These are phyloP conservation scores for Drosophila dives DNA, from an alignment of 2,888 invertebrate genomes.

Conservation along the genomic window DNA sequence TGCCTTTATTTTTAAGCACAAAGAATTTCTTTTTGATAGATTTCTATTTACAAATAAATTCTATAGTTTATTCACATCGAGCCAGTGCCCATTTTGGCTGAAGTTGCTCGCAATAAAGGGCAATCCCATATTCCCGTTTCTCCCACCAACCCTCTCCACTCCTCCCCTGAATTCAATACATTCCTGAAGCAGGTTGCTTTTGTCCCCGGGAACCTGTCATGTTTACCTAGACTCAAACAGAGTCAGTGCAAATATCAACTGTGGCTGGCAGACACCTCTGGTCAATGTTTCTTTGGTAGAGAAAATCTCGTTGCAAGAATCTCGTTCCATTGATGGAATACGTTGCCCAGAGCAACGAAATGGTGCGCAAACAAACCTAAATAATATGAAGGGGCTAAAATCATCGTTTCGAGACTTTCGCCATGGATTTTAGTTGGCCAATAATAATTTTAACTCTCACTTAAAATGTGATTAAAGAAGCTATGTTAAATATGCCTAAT, in stretches of 20 bases:
- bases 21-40: background rate
- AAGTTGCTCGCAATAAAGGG: slow-evolving; percentile 16
- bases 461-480: slow-evolving; percentile 64
- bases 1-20: slow-evolving; percentile 21
- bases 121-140: background rate
- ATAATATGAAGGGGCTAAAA: background rate
- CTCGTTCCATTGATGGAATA: slow-evolving; percentile 2
- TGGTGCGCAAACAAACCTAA: slow-evolving; percentile 1
- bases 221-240: slow-evolving; percentile 16
- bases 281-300: background rate
- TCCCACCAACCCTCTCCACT: background rate
- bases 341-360: slow-evolving; percentile 9
- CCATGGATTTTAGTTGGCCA: slow-evolving; percentile 21
- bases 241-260: slow-evolving; percentile 10
- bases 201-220: slow-evolving; percentile 8
- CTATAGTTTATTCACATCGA: background rate
- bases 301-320: slow-evolving; percentile 7
- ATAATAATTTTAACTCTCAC: slow-evolving; percentile 65
- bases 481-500: slow-evolving; percentile 36
- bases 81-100: slow-evolving; percentile 10
- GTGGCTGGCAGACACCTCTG: slow-evolving; percentile 3
- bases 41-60: background rate
- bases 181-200: background rate
- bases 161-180: background rate
- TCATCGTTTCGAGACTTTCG: slow-evolving; percentile 54